Conservation (phyloP, 2,888 invertebrate genomes). For the Torymus auratus region DNA sequence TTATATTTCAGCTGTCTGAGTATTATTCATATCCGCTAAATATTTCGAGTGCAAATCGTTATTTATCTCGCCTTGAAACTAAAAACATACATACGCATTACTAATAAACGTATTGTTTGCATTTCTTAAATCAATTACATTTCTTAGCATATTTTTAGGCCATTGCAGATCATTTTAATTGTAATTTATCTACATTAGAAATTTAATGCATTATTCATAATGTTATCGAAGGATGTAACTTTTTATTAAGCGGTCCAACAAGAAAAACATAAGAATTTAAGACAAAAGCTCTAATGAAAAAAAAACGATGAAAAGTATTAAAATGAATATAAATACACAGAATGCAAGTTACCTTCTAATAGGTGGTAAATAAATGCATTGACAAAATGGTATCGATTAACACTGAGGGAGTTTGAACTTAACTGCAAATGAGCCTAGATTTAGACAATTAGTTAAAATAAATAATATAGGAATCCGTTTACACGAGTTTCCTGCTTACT, state of each 20-base stretch:
- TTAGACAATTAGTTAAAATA: constrained; percentile 10
- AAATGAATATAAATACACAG: constrained; percentile 15
- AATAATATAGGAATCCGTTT: background rate
- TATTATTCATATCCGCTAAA: constrained; percentile 37
- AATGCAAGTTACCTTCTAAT: constrained; percentile 15
- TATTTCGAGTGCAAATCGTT: constrained; percentile 19
- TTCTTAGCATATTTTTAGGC: too few relatives aligned
- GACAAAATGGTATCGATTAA: constrained; percentile 23
- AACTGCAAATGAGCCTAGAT: constrained; percentile 27
- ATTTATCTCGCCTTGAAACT: constrained; percentile 21
- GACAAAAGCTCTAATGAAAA: constrained; percentile 26
- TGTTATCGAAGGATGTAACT: background rate
- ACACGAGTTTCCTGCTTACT: constrained; percentile 22
- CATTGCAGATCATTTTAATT: background rate
- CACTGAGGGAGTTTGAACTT: background rate
- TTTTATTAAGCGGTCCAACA: constrained; percentile 58
- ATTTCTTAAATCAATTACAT: too few relatives aligned
- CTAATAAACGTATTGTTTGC: too few relatives aligned
- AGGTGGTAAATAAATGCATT: constrained; percentile 22
- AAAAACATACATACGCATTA: background rate
- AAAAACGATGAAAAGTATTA: constrained; percentile 31
- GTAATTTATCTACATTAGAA: background rate
- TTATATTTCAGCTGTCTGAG: constrained; percentile 22
- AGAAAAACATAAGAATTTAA: constrained; percentile 46
- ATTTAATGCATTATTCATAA: background rate